phyloP scores from a whole-genome alignment of 2,888 invertebrate genomes.

The Nemotelus nigrinus region DNA sequence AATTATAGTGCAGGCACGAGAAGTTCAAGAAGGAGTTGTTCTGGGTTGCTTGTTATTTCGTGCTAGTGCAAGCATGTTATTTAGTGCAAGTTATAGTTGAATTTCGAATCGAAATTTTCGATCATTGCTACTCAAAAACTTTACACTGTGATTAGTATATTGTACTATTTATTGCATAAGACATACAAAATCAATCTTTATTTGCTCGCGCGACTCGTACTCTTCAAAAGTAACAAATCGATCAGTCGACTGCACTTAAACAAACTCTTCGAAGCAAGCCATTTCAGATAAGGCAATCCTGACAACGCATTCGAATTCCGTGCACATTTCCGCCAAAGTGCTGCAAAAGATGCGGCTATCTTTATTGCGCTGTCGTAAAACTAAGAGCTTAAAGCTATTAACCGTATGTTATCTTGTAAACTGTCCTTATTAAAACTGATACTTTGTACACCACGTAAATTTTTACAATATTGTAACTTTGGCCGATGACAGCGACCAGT shows the following conservation, averaged over 20 bases:
- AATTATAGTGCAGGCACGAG: no score
- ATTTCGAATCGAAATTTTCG: no score
- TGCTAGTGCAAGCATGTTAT: no score
- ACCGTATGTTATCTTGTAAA: conserved; percentile 38
- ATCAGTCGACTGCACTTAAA: conserved; percentile 1
- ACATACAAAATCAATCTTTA: no score
- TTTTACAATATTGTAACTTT: conserved; percentile 11
- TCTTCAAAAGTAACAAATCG: conserved; percentile 12
- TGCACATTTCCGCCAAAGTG: conserved; percentile 8
- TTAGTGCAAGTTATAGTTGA: no score
- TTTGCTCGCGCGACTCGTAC: no score
- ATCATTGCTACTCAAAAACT: no score
- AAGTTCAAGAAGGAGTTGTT: no score
- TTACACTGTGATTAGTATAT: no score
- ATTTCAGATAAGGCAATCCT: neutral
- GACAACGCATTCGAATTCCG: neutral
- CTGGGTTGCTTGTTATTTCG: no score
- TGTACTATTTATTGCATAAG: no score
- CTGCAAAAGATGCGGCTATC: conserved; percentile 17
- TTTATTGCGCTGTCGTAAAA: conserved; percentile 39
- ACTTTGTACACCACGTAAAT: conserved; percentile 26
- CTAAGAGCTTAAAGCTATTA: conserved; percentile 45
- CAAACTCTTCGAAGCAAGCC: neutral
- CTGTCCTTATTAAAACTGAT: conserved; percentile 35
- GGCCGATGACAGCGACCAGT: no score